A percentile compares a stretch with the other conserved stretches of the same genome.
Conservation (phyloP, 2,113 vertebrate genomes). For the Colaptes auratus region DNA sequence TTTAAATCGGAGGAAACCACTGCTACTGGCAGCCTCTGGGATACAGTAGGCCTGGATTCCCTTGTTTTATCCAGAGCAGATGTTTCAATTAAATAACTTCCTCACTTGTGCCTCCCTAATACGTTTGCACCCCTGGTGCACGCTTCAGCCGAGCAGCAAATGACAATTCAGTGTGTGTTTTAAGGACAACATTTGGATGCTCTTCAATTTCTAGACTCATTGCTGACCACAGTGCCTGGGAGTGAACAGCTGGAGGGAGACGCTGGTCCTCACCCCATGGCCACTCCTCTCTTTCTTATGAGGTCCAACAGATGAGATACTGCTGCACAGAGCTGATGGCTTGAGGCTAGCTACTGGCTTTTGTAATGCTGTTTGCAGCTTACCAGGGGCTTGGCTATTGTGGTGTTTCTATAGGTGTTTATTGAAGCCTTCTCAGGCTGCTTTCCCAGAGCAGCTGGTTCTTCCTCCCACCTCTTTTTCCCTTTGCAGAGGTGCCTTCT, state of each 20-base stretch:
- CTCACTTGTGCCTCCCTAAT: not conserved
- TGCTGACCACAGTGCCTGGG: not conserved
- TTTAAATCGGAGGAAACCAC: not conserved
- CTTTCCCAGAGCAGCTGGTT: not conserved
- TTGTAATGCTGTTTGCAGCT: not conserved
- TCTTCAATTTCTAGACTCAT: not conserved
- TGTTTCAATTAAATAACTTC: not conserved
- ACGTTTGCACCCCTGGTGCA: not conserved
- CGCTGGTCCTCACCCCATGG: not conserved
- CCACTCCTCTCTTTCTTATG: too few relatives aligned
- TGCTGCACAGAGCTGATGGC: fast-evolving
- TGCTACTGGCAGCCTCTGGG: not conserved
- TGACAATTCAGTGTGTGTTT: not conserved
- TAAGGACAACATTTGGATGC: not conserved
- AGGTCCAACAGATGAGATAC: not conserved
- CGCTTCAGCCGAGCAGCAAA: not conserved
- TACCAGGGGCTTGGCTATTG: not conserved
- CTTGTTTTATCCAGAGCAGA: not conserved
- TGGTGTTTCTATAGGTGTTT: not conserved
- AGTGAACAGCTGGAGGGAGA: not conserved
- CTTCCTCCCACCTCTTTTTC: not conserved
- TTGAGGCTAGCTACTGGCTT: not conserved
- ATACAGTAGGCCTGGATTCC: not conserved
- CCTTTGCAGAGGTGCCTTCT: not conserved
- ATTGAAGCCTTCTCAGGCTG: not conserved